Conservation (phyloP, 2,113 vertebrate species). For the Gobio gobio region DNA sequence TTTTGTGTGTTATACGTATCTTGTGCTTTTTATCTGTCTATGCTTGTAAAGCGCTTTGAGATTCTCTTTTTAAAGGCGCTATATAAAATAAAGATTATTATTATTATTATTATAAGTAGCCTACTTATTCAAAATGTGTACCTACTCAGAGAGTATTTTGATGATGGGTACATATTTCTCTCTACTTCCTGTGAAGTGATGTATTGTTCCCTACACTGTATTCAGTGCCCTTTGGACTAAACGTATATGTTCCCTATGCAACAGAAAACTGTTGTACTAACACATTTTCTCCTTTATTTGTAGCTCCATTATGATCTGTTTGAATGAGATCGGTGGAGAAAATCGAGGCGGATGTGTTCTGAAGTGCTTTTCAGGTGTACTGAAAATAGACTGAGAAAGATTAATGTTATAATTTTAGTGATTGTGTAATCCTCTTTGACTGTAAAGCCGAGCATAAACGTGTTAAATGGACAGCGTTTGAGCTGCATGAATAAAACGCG, state of each 20-base stretch:
- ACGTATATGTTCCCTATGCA: not conserved
- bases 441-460: conserved; percentile 4
- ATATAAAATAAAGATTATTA: no score
- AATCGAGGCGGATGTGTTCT: not conserved
- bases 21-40: no score
- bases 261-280: not conserved
- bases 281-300: not conserved
- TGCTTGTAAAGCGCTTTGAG: no score
- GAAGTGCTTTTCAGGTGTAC: conserved; percentile 33
- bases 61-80: no score
- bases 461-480: conserved; percentile 1
- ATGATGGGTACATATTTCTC: not conserved
- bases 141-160: not conserved
- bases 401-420: conserved; percentile 7
- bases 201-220: not conserved
- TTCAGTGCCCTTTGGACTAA: not conserved
- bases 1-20: no score
- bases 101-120: no score
- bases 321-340: not conserved
- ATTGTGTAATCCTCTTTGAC: conserved; percentile 30
- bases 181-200: not conserved
- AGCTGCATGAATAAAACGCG: conserved; percentile 9
- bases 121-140: not conserved
- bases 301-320: not conserved
- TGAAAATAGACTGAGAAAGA: not conserved